A percentile compares a stretch with the other conserved stretches of the same genome.
These are phyloP conservation scores for Ichneumoninae sp. DNA, from an alignment of 2,888 invertebrate genomes.

Conservation along the genomic window DNA sequence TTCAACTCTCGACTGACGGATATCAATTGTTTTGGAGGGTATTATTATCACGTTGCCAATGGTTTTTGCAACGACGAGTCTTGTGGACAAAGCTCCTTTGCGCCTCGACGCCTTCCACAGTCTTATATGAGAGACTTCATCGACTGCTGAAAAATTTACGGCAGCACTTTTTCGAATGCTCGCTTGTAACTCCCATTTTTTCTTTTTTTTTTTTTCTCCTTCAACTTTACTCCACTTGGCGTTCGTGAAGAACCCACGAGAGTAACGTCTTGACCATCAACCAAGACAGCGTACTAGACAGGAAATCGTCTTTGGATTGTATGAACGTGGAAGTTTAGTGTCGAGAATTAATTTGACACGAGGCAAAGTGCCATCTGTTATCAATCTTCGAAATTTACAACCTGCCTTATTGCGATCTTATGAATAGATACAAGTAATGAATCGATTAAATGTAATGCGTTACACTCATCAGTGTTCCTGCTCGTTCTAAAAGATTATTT, in stretches of 20 bases:
- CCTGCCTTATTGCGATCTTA: background rate
- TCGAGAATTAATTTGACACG: constrained; percentile 1
- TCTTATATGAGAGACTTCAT: background rate
- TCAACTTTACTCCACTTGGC: constrained; percentile 28
- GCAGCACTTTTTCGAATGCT: constrained; percentile 46
- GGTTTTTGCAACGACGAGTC: background rate
- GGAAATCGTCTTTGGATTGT: constrained; percentile 23
- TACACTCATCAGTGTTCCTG: background rate
- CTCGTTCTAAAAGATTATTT: background rate
- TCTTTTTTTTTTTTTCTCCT: background rate
- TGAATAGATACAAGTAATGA: background rate
- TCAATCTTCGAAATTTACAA: background rate
- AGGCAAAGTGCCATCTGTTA: constrained; percentile 46
- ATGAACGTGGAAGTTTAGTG: background rate
- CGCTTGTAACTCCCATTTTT: constrained; percentile 18
- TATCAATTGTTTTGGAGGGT: constrained; percentile 5
- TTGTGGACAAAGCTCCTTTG: background rate
- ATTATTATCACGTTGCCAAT: background rate
- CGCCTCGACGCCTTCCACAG: background rate
- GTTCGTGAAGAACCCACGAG: constrained; percentile 9
- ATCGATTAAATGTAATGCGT: background rate
- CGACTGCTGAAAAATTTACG: background rate
- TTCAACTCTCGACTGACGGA: constrained; percentile 28
- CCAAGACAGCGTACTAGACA: constrained; percentile 19
- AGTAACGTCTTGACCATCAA: constrained; percentile 41